Percentiles rank a stretch among this genome's conserved stretches.
Evolutionary conservation across 2,113 vertebrate species (phyloP).

Genomic region (Oncorhynchus kisutch): DNA sequence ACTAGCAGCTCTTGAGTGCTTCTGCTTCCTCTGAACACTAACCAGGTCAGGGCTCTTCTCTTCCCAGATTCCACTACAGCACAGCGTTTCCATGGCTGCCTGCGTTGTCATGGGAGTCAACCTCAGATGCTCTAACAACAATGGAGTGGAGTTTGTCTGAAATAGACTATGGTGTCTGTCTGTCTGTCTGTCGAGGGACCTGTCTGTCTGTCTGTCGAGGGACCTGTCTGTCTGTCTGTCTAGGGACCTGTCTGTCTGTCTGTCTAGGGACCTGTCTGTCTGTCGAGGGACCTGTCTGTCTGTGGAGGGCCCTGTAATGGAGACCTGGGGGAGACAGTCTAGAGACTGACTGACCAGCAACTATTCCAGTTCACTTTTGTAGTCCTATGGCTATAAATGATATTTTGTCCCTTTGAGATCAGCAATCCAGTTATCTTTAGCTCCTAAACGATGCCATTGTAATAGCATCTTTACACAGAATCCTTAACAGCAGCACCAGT

Average conservation of each 20-base stretch:
- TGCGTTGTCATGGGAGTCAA: constrained; percentile 54
- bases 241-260: background rate
- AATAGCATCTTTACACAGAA: no score
- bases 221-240: background rate
- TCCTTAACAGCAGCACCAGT: no score
- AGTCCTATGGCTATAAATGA: constrained; percentile 5
- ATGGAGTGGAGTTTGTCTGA: constrained; percentile 30
- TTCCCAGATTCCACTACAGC: constrained; percentile 30
- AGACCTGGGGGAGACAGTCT: constrained; percentile 17
- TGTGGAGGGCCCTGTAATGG: constrained; percentile 5
- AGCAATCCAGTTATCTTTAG: background rate
- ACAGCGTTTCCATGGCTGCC: constrained; percentile 51
- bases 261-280: background rate
- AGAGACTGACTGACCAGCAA: constrained; percentile 12
- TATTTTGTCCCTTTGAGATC: background rate
- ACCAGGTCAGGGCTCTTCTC: constrained; percentile 6
- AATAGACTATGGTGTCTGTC: constrained; percentile 15
- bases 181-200: background rate
- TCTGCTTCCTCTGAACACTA: constrained; percentile 16
- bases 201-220: no score
- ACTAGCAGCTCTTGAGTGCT: constrained; percentile 27
- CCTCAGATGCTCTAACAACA: constrained; percentile 51
- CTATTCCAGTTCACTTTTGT: constrained; percentile 12
- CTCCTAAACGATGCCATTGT: background rate
- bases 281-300: background rate